Percentiles rank a stretch among this genome's conserved stretches.
Evolutionary conservation across 1,140 invertebrate genomes (phyloP).

Genomic region (Drosophila suzukii): DNA sequence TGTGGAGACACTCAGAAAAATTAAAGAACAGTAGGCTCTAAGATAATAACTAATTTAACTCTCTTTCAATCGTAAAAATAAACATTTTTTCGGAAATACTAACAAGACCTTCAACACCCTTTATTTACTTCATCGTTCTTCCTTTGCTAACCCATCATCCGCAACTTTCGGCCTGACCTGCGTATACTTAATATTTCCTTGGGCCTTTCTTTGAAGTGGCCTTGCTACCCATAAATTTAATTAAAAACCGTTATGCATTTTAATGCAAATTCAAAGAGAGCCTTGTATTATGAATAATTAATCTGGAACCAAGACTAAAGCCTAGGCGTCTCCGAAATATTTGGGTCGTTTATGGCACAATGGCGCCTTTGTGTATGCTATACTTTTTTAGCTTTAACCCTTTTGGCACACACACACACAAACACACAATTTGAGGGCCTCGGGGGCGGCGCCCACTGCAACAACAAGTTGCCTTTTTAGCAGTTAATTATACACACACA

Average conservation of each 20-base stretch:
- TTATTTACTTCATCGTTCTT: neutral
- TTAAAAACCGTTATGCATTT: conserved; percentile 65
- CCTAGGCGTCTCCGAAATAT: conserved; percentile 44
- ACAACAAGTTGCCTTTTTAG: conserved; percentile 81
- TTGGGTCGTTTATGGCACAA: conserved; percentile 76
- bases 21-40: no score
- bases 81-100: no score
- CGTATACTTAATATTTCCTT: conserved; percentile 36
- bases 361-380: conserved; percentile 81
- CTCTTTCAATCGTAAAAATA: no score
- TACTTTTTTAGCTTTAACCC: conserved; percentile 74
- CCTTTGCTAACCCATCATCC: conserved; percentile 9
- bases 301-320: conserved; percentile 45
- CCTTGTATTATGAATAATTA: conserved; percentile 74
- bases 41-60: no score
- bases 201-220: conserved; percentile 25
- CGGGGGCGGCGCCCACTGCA: conserved; percentile 53
- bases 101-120: neutral
- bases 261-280: conserved; percentile 54
- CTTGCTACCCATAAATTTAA: conserved; percentile 50
- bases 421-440: conserved; percentile 27
- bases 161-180: conserved; percentile 5
- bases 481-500: conserved; percentile 74
- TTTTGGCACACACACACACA: conserved; percentile 41
- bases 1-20: no score